Evolutionary conservation across 2,113 vertebrate genomes (phyloP), one percentile per base, ranked within the genome.

Genomic region (Limanda limanda): DNA sequence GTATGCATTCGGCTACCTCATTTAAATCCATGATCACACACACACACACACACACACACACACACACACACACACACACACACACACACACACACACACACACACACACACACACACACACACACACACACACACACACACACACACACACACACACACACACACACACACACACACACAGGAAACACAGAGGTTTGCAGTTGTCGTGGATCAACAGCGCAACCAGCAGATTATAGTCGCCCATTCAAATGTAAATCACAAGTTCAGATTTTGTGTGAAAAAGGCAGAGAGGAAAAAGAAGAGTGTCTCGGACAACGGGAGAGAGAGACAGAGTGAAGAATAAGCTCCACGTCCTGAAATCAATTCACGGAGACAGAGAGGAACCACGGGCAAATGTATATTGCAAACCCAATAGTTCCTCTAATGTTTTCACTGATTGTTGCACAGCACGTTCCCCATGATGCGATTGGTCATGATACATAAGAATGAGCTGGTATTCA

Each of bases 231-330:
- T 73, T 68, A 78, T 20, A 68, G 40, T 55, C 56, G 68, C 47
- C 65, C 60, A 78, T 86, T 85, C 63, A 83, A 78, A 86, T 78
- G 68, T 52, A 79, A 83, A 87, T 78, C 10, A 66, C 37, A 62
- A 58, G 82, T 73, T 81, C 15, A 40, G 70, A 77, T 65, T 84
- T 75, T 68, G 59, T 58, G 45, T 42, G 59, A 58, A 70, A 74
- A 70, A 31, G 45, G 21, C 15, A 25, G 51, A 55, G 56, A 75
- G 20, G 37, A 23, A 70, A 70, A 27, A 63, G 21, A 15, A 15
- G 24, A 55, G 58, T 23, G 54, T 74, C 56, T 76, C 2, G 24
- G 48, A 83, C 42, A 82, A 64, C 67, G 70, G 7, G 11, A 66
- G 54, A 66, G 54, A 54, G 47, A 78, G 60, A 52, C 76, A 55